Evolutionary conservation across 2,797 vertebrate species (phyloP), one percentile per base, ranked within the genome.

Genomic region (Leptatherina wallacei): DNA sequence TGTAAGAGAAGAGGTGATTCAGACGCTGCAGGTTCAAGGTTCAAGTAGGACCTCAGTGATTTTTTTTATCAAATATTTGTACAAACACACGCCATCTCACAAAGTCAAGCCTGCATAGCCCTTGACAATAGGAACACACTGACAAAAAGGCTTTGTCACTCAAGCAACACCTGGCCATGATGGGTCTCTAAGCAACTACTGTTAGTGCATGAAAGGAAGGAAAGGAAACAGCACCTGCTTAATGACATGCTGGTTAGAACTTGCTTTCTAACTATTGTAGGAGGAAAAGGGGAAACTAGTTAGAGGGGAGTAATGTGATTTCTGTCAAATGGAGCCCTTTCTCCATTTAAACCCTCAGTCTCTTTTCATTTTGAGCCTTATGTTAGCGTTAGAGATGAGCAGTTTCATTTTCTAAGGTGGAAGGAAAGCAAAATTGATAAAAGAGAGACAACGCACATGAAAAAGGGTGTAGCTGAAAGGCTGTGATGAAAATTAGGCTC

Each of bases 171-270:
- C 86, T 87, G 85, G 73, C 79, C 71, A 47, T 75, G 74, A 74
- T 74, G 75, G 71, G 90, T 94, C 85, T 93, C 93, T 65, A 91
- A 91, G 92, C 92, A 94, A 93, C 92, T 18, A 24, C 82, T 70
- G 57, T 77, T 62, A 72, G 80, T 51, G 79, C 67, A 68, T 78
- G 77, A 78, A 73, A 71, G 6, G 60, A 82, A 54, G 70, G 64
- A 81, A 52, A 68, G 36, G 54, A 59, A 80, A 78, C 61, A 47
- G 64, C 51, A 47, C 59, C 35, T 32, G 36, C 65, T 71, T 85
- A 70, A 87, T 77, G 76, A 73, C 29, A 2, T 57, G 35, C 69
- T 64, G 63, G 65, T 58, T 55, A 60, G 64, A 73, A 82, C 56
- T 54, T 71, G 65, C 61, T 40, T 73, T 56, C 40, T 69, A 6